phyloP scores from a whole-genome alignment of 2,113 vertebrate species.

The Mormyrus iriodes region DNA sequence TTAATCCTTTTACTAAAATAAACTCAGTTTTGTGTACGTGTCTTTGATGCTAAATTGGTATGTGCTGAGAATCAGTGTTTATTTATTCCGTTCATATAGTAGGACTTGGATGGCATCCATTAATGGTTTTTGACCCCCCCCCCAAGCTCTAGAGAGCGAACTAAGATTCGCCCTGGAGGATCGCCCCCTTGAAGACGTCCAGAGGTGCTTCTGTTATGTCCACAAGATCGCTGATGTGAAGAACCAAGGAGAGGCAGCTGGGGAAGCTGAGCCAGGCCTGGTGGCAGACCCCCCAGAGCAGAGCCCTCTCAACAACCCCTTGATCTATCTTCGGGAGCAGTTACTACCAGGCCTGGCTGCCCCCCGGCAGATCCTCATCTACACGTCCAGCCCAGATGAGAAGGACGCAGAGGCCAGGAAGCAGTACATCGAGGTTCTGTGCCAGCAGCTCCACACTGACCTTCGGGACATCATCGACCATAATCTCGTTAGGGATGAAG shows the following conservation, averaged over 20 bases:
- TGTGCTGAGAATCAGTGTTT: not conserved
- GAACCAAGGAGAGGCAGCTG: conserved; percentile 20
- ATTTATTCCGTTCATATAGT: not conserved
- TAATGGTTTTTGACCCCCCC: not conserved
- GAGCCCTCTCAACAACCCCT: conserved; percentile 24
- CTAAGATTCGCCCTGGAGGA: conserved; percentile 54
- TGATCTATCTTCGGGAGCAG: conserved; percentile 54
- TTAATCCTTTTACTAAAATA: not conserved
- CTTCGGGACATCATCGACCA: conserved; percentile 47
- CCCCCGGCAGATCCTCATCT: conserved; percentile 50
- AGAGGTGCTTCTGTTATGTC: conserved; percentile 61
- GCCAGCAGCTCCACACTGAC: conserved; percentile 59
- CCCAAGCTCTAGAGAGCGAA: conserved; percentile 59
- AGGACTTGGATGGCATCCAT: not conserved
- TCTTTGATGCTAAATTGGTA: not conserved
- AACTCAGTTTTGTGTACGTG: not conserved
- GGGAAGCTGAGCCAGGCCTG: not conserved
- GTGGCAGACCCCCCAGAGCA: conserved; percentile 17
- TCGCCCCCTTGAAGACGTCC: conserved; percentile 30
- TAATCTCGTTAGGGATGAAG: not conserved
- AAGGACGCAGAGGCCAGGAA: conserved; percentile 50
- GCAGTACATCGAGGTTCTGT: conserved; percentile 50
- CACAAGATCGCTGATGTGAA: conserved; percentile 48
- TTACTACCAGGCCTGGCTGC: conserved; percentile 55
- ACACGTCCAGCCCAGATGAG: conserved; percentile 46